phyloP scores from a whole-genome alignment of 2,797 vertebrate species.

The Pelobates cultripes region DNA sequence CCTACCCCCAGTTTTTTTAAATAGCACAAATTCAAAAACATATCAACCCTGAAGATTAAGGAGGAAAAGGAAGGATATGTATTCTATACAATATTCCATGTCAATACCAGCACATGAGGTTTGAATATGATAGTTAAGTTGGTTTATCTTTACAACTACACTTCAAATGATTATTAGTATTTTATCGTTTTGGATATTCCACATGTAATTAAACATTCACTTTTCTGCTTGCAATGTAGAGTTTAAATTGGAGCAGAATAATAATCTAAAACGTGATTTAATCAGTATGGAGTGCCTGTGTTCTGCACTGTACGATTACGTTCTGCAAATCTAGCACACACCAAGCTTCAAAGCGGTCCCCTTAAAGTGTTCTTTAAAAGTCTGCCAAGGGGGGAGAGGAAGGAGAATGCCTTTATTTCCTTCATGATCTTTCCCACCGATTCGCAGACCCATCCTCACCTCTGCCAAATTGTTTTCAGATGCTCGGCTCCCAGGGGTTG shows the following conservation, averaged over 20 bases:
- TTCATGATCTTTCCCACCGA: conserved; percentile 81
- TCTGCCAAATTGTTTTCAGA: conserved; percentile 87
- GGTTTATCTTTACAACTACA: no score
- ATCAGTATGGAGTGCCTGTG: not conserved
- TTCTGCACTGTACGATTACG: not conserved
- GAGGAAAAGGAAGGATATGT: no score
- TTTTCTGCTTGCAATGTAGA: no score
- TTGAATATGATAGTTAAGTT: no score
- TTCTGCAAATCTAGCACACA: conserved; percentile 3
- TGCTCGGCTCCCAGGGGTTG: conserved; percentile 80
- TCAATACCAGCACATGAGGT: no score
- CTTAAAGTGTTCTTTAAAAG: conserved; percentile 22
- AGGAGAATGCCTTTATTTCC: conserved; percentile 64
- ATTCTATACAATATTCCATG: no score
- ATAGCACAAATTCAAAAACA: no score
- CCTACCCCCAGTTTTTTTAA: no score
- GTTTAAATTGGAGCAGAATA: not conserved
- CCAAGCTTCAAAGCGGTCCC: not conserved
- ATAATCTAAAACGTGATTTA: not conserved
- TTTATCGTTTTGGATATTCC: no score
- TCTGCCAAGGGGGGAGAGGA: conserved; percentile 15
- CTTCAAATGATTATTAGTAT: no score
- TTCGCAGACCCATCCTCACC: conserved; percentile 82
- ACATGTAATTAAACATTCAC: no score
- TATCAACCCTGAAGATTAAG: no score